phyloP scores from a whole-genome alignment of 2,888 invertebrate species.

The Rhaphigaster nebulosa region DNA sequence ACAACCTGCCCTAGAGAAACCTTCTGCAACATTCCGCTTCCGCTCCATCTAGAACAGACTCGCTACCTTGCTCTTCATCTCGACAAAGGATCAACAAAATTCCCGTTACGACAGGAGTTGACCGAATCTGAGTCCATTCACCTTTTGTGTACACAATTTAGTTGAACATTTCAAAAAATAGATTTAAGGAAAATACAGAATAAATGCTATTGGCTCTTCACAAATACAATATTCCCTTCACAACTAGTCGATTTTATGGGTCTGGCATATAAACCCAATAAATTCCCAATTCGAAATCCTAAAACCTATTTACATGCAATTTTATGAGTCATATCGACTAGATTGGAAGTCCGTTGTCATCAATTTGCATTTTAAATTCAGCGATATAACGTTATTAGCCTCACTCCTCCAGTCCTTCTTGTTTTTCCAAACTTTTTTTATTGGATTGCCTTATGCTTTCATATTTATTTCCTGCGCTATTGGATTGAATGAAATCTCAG shows the following conservation, averaged over 20 bases:
- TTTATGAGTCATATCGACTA: conserved; percentile 41
- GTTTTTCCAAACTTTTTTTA: not conserved
- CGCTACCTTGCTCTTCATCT: too few relatives aligned
- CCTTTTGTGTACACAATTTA: too few relatives aligned
- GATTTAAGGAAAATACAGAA: too few relatives aligned
- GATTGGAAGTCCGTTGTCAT: conserved; percentile 32
- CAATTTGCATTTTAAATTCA: conserved; percentile 25
- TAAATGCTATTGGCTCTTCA: not conserved
- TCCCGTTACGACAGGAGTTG: too few relatives aligned
- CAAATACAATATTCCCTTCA: not conserved
- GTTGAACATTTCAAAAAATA: too few relatives aligned
- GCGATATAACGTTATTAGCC: not conserved
- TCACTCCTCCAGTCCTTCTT: not conserved
- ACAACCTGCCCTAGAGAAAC: too few relatives aligned
- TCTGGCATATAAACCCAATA: not conserved
- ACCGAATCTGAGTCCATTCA: too few relatives aligned
- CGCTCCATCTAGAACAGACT: too few relatives aligned
- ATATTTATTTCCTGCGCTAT: not conserved
- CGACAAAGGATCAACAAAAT: too few relatives aligned
- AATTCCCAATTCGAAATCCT: not conserved
- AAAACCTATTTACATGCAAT: not conserved
- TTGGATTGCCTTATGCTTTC: not conserved
- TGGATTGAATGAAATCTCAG: not conserved
- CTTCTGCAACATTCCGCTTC: too few relatives aligned
- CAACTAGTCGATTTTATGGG: not conserved